Conservation (phyloP, 2,113 vertebrate species). For the Kryptolebias marmoratus region DNA sequence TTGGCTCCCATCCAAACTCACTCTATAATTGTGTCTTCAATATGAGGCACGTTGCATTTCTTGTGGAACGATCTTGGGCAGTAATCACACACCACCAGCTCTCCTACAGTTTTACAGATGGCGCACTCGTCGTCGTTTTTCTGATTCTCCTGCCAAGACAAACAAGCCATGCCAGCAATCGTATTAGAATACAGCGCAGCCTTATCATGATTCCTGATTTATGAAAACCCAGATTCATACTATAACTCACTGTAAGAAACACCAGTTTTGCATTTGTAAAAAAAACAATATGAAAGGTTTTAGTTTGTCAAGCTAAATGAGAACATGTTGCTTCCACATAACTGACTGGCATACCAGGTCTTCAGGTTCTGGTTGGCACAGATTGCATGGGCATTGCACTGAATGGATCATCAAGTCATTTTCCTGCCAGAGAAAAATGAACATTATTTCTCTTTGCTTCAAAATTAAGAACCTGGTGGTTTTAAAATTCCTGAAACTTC, state of each 20-base stretch:
- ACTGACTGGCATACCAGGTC: conserved; percentile 51
- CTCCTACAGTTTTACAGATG: conserved; percentile 50
- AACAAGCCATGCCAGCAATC: neutral
- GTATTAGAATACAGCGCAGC: neutral
- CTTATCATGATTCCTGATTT: neutral
- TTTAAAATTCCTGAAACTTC: no score
- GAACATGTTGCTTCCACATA: no score
- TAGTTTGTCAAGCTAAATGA: no score
- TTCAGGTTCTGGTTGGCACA: conserved; percentile 23
- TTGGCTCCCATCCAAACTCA: conserved; percentile 6
- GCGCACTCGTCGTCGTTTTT: conserved; percentile 78
- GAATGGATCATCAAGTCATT: conserved; percentile 37
- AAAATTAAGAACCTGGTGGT: no score
- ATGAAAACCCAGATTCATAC: neutral
- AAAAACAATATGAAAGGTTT: neutral
- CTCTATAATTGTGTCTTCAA: neutral
- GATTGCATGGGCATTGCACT: conserved; percentile 23
- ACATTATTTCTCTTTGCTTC: conserved; percentile 5
- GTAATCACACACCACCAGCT: conserved; percentile 66
- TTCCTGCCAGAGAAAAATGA: conserved; percentile 54
- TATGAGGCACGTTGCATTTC: conserved; percentile 71
- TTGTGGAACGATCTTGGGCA: conserved; percentile 80
- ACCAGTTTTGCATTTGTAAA: no score
- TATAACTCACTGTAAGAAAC: no score
- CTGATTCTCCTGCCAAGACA: conserved; percentile 53